Conservation (phyloP, 2,797 vertebrate species). For the Cossypha niveicapilla region DNA sequence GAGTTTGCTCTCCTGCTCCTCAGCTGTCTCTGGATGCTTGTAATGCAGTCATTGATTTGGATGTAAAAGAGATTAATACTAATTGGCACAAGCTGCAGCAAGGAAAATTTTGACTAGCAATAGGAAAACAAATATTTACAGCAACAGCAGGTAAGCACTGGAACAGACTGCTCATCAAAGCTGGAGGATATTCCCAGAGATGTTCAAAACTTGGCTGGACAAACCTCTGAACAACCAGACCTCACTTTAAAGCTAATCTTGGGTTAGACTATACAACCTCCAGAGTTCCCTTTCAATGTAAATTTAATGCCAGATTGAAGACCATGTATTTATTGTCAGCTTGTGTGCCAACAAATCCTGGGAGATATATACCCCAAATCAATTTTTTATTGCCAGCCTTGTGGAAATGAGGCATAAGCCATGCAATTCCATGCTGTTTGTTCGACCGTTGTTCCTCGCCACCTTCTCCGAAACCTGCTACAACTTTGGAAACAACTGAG, state of each 20-base stretch:
- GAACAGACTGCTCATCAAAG: background rate
- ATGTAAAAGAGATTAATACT: background rate
- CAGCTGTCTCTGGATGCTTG: background rate
- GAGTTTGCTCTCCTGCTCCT: background rate
- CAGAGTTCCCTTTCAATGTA: background rate
- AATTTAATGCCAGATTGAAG: background rate
- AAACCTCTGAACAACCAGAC: background rate
- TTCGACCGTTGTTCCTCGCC: rapidly evolving
- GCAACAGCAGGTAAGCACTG: background rate
- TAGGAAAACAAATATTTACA: background rate
- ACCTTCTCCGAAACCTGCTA: background rate
- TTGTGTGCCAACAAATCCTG: background rate
- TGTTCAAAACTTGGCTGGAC: background rate
- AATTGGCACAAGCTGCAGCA: background rate
- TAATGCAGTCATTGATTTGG: background rate
- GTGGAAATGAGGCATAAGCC: background rate
- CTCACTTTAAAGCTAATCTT: background rate
- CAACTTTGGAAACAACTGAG: background rate
- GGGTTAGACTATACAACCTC: background rate
- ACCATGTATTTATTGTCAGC: background rate
- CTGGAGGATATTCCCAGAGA: background rate
- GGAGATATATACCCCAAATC: background rate
- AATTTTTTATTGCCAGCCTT: background rate
- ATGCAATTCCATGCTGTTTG: background rate
- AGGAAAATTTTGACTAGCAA: background rate